A percentile compares a stretch with the other conserved stretches of the same genome.
Evolutionary conservation across 2,113 vertebrate species (phyloP).

Genomic region (Ciconia boyciana): DNA sequence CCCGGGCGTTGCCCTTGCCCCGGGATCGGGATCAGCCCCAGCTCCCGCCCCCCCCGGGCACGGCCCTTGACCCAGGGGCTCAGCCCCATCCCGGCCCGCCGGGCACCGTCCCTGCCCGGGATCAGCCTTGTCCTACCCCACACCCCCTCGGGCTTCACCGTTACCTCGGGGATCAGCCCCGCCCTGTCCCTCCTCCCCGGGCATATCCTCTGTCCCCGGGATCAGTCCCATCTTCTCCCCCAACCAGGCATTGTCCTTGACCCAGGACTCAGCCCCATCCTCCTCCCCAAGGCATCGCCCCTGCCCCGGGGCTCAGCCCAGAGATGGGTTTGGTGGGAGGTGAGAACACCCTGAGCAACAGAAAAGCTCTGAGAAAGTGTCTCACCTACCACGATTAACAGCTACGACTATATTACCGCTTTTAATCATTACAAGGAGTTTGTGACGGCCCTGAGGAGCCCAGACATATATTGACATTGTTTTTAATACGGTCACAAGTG

Average conservation of each 20-base stretch:
- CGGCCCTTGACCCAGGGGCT: no score
- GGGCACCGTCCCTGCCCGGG: background rate
- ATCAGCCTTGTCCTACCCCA: background rate
- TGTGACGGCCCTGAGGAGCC: background rate
- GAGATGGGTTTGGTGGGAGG: background rate
- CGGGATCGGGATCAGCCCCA: background rate
- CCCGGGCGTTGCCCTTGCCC: background rate
- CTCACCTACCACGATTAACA: background rate
- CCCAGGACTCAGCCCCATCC: background rate
- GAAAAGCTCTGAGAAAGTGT: background rate
- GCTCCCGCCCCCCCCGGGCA: no score
- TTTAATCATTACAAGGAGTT: constrained; percentile 21
- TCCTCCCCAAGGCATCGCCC: background rate
- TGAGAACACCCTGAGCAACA: background rate
- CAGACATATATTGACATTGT: background rate
- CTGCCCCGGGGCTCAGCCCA: background rate
- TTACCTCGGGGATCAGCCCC: background rate
- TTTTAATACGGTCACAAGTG: constrained; percentile 6
- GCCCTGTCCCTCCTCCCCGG: background rate
- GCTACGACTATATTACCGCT: background rate
- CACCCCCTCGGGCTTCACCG: background rate
- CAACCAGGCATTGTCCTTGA: background rate
- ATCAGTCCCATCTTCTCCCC: background rate
- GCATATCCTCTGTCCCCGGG: no score
- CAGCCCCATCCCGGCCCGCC: no score